Percentiles rank a stretch among this genome's conserved stretches.
Evolutionary conservation across 1,140 invertebrate species (phyloP).

Genomic region (Hyphantria cunea): DNA sequence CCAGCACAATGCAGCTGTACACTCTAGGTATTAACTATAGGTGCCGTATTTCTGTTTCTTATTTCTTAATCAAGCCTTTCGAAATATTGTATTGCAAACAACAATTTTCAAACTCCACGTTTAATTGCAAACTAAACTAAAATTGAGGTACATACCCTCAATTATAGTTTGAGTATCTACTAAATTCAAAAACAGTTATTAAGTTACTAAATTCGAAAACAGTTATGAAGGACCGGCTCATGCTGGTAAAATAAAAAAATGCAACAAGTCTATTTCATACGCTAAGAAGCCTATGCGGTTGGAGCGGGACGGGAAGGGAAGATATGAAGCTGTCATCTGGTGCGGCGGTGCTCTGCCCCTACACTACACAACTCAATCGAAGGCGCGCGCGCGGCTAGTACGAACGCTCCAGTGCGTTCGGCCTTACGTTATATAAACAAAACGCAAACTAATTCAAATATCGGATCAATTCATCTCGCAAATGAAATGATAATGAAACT

Average conservation of each 20-base stretch:
- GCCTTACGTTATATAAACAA: slow-evolving; percentile 15
- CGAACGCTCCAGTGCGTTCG: slow-evolving; percentile 36
- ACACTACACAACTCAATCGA: slow-evolving; percentile 59
- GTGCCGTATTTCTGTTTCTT: too few relatives aligned
- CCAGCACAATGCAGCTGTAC: too few relatives aligned
- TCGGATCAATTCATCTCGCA: slow-evolving; percentile 6
- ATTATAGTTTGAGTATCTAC: too few relatives aligned
- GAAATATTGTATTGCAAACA: too few relatives aligned
- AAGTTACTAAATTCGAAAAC: too few relatives aligned
- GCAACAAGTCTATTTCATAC: slow-evolving; percentile 74
- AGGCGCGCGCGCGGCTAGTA: slow-evolving; percentile 50
- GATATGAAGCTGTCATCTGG: slow-evolving; percentile 73
- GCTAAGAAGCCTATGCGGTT: slow-evolving; percentile 35
- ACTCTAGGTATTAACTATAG: too few relatives aligned
- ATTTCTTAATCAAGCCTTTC: too few relatives aligned
- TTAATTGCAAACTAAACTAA: too few relatives aligned
- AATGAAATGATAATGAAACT: slow-evolving; percentile 30
- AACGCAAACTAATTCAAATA: slow-evolving; percentile 32
- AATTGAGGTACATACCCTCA: too few relatives aligned
- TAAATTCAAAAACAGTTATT: too few relatives aligned
- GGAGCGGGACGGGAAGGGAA: slow-evolving; percentile 51
- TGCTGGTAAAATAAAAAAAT: slow-evolving; percentile 62
- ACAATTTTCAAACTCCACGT: too few relatives aligned
- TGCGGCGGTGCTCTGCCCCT: slow-evolving; percentile 31
- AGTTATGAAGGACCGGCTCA: slow-evolving; percentile 35